Percentiles rank a stretch among this genome's conserved stretches.
Evolutionary conservation across 2,888 invertebrate species (phyloP).

Genomic region (Sphecodes monilicornis): DNA sequence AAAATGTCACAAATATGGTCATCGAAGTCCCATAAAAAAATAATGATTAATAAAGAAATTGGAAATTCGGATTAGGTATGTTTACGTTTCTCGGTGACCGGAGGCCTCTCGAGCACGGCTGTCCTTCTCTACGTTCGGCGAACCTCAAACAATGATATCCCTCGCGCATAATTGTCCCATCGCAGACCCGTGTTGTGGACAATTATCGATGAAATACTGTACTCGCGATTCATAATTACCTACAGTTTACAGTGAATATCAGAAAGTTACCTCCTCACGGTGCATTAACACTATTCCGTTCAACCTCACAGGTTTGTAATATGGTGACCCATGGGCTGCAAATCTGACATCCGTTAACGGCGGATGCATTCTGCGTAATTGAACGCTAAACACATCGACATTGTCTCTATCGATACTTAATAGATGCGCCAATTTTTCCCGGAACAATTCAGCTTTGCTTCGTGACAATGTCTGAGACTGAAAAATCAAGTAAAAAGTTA

Average conservation of each 20-base stretch:
- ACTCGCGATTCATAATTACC: no score
- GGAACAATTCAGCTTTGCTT: constrained; percentile 95
- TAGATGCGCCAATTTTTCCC: constrained; percentile 94
- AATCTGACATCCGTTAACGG: constrained; percentile 96
- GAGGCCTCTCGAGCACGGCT: no score
- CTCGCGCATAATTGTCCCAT: no score
- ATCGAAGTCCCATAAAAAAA: no score
- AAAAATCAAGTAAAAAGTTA: constrained; percentile 38
- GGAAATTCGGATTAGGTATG: no score
- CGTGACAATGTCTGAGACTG: constrained; percentile 91
- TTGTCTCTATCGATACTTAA: constrained; percentile 94
- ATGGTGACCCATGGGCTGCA: constrained; percentile 97
- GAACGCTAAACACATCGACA: constrained; percentile 98
- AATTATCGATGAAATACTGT: no score
- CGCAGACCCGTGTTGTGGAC: no score
- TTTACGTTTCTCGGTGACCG: no score
- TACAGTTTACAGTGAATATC: constrained; percentile 13
- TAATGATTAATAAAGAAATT: no score
- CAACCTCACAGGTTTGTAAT: constrained; percentile 96
- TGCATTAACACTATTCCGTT: constrained; percentile 98
- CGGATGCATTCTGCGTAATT: constrained; percentile 93
- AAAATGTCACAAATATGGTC: no score
- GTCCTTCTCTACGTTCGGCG: no score
- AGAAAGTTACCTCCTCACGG: constrained; percentile 89
- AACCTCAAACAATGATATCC: no score